Evolutionary conservation across 2,113 vertebrate genomes (phyloP).

Genomic region (Hystrix brachyura): DNA sequence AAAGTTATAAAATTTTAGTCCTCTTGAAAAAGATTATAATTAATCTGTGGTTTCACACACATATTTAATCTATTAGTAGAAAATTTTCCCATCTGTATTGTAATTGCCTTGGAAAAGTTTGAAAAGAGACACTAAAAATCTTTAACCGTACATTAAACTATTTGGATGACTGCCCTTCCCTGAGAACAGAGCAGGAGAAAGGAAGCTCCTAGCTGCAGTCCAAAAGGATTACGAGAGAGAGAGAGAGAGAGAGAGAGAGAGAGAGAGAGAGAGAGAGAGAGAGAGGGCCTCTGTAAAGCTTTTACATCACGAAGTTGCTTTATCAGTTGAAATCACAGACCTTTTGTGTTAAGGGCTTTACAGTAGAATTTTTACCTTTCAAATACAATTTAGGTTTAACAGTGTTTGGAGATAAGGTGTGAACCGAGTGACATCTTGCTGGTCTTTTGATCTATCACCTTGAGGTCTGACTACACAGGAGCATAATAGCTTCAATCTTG

Average conservation of each 20-base stretch:
- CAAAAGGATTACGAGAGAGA: not conserved
- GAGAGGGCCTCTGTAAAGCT: not conserved
- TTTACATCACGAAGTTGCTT: constrained; percentile 43
- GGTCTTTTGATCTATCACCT: constrained; percentile 50
- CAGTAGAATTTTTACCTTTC: constrained; percentile 76
- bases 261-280: not conserved
- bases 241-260: not conserved
- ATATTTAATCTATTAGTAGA: constrained; percentile 79
- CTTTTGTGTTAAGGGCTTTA: constrained; percentile 54
- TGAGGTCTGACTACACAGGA: not conserved
- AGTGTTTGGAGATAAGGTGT: constrained; percentile 43
- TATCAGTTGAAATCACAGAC: constrained; percentile 47
- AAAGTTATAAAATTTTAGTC: constrained; percentile 72
- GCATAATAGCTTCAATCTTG: not conserved
- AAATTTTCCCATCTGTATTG: constrained; percentile 60
- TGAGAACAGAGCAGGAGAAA: not conserved
- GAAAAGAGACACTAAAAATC: constrained; percentile 44
- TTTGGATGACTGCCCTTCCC: constrained; percentile 45
- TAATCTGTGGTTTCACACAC: constrained; percentile 79
- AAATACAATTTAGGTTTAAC: constrained; percentile 69
- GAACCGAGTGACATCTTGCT: constrained; percentile 35
- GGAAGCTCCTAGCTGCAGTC: not conserved
- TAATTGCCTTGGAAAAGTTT: constrained; percentile 76
- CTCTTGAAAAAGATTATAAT: constrained; percentile 78
- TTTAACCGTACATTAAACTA: constrained; percentile 56